phyloP scores from a whole-genome alignment of 2,113 vertebrate species.

The Lathamus discolor region DNA sequence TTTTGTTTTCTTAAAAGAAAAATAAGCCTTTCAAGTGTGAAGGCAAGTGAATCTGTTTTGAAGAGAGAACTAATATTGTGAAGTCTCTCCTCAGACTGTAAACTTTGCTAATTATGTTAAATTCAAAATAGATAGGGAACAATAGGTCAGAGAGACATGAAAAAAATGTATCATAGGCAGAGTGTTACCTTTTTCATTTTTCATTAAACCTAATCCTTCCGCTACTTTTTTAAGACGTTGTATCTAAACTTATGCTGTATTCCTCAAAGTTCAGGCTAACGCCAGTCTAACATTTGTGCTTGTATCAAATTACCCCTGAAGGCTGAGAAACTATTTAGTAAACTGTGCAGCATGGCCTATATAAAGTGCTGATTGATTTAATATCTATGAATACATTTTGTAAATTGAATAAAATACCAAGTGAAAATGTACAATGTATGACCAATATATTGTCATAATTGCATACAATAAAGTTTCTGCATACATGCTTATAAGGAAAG shows the following conservation, averaged over 20 bases:
- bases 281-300: not conserved
- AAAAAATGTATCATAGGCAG: not conserved
- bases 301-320: conserved; percentile 16
- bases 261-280: conserved; percentile 10
- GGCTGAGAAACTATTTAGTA: not conserved
- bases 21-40: not conserved
- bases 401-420: not conserved
- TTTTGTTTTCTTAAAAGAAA: not conserved
- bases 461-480: not conserved
- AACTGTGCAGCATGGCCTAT: not conserved
- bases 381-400: not conserved
- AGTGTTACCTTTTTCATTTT: not conserved
- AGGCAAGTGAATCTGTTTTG: not conserved
- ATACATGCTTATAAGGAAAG: not conserved
- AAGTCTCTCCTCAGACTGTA: not conserved
- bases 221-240: not conserved
- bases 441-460: not conserved
- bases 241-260: not conserved
- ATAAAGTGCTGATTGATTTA: not conserved
- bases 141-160: not conserved
- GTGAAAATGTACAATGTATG: not conserved
- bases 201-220: not conserved
- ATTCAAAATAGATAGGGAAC: not conserved
- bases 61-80: not conserved
- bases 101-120: not conserved